Base-by-base conservation (phyloP, 1,140 invertebrate species). In the Scaptodrosophila lebanonensis region DNA sequence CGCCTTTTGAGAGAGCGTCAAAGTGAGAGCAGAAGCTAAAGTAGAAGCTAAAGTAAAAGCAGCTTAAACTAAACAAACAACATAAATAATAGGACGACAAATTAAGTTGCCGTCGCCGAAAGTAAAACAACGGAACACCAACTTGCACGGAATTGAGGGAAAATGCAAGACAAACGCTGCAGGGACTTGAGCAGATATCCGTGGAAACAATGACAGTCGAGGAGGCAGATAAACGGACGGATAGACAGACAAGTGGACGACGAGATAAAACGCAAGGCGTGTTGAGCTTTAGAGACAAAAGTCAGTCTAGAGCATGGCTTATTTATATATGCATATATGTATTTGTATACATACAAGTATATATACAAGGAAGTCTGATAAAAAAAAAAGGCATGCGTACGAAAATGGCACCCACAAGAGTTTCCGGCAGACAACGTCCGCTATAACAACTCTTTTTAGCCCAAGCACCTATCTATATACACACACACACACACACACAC, bases 401-500 rank as follows among this genome's bases (percentile, higher is more conserved):
- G 59, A 73, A 79, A 79, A 79, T 79, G 73, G 68, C 73, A 79
- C 73, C 73, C 73, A 69, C 73, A 79, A 79, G 68, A 68, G 75
- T 60, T 79, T 79, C 73, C 73, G 73, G 64, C 65, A 69, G 73
- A 82, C n/a, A n/a, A n/a, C 68, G 56, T 82, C 69, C 75, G 73
- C 64, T 82, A 69, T 73, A 79, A 69, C 68, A 79, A 77, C 73
- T 72, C 73, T 77, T 71, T 77, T 77, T 25, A 25, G 8, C 22
- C 8, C 22, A 25, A 4, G 8, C 3, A 72, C 53, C 67, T 67
- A 54, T 60, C 48, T 40, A 67, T 50, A 38, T 48, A 35, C 40
- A 60, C 44, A 36, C 18, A 39, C 17, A 22, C 17, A 42, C 52
- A 47, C 11, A 22, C 50, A 36, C 38, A 57, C 9, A 27, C 50